Evolutionary conservation across 1,140 invertebrate species (phyloP).

Genomic region (Bradysia coprophila): DNA sequence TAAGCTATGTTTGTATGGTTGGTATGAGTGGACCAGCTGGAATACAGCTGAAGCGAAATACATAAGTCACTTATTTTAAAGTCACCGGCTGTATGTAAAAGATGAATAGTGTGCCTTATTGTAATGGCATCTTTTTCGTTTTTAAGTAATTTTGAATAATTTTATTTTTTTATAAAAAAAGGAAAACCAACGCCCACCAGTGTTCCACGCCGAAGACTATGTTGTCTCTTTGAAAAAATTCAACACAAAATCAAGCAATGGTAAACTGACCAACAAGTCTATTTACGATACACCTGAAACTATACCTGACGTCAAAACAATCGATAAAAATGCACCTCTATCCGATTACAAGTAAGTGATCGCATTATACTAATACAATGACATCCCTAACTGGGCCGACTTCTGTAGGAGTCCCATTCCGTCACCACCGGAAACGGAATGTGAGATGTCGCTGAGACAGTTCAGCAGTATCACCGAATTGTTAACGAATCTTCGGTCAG

Average conservation of each 20-base stretch:
- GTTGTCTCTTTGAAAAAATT: conserved; percentile 55
- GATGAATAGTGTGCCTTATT: no score
- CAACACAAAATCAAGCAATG: conserved; percentile 32
- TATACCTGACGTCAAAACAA: conserved; percentile 10
- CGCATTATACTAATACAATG: neutral
- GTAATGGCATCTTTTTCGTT: no score
- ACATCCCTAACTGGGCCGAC: neutral
- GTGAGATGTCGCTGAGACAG: conserved; percentile 71
- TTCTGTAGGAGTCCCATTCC: conserved; percentile 28
- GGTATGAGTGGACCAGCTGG: no score
- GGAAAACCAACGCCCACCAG: conserved; percentile 65
- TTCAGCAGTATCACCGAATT: conserved; percentile 73
- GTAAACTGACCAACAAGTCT: conserved; percentile 8
- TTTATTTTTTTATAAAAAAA: no score
- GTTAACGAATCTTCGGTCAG: conserved; percentile 67
- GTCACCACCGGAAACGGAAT: conserved; percentile 32
- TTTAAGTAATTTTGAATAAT: neutral
- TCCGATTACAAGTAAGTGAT: conserved; percentile 18
- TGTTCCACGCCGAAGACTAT: conserved; percentile 74
- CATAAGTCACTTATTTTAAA: neutral
- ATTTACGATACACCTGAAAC: conserved; percentile 15
- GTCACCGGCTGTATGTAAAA: neutral
- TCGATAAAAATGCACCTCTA: conserved; percentile 18
- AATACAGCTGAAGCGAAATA: conserved; percentile 52
- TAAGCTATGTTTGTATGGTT: no score